These are phyloP conservation scores for Euglossa dilemma DNA, from an alignment of 1,140 invertebrate genomes.

Conservation along the genomic window DNA sequence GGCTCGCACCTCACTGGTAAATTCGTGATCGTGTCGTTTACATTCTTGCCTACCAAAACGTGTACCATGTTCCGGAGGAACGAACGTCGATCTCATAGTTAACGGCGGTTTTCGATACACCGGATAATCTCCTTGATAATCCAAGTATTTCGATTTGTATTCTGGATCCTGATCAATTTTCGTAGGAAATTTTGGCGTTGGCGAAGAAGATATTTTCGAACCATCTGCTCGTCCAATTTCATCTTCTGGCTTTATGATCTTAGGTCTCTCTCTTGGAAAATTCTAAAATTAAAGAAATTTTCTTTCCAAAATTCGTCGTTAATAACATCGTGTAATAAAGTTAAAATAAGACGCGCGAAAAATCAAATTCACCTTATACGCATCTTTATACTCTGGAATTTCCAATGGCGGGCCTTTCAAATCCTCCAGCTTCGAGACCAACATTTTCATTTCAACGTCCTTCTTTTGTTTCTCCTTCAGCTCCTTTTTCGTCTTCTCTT, in stretches of 20 bases:
- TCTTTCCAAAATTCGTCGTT: background rate
- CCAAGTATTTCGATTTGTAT: conserved; percentile 79
- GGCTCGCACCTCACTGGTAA: conserved; percentile 69
- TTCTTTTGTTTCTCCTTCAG: conserved; percentile 38
- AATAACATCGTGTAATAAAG: background rate
- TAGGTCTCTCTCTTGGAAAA: conserved; percentile 78
- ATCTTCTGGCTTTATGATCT: conserved; percentile 74
- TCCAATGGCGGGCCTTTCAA: conserved; percentile 74
- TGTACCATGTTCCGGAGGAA: conserved; percentile 53
- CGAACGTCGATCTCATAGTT: conserved; percentile 57
- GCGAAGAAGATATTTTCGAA: conserved; percentile 71
- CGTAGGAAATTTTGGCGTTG: conserved; percentile 67
- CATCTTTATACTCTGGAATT: conserved; percentile 79
- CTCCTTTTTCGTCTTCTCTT: conserved; percentile 57
- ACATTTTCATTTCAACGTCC: conserved; percentile 75
- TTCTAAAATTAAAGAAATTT: conserved; percentile 61
- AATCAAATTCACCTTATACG: conserved; percentile 73
- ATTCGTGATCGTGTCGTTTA: conserved; percentile 56
- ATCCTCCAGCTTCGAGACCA: conserved; percentile 77
- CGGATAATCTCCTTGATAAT: conserved; percentile 70
- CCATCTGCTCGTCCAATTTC: conserved; percentile 79
- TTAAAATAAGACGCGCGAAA: background rate
- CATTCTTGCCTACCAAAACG: conserved; percentile 32
- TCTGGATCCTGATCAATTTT: conserved; percentile 81
- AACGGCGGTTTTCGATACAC: conserved; percentile 69